Evolutionary conservation across 1,140 invertebrate genomes (phyloP).

Genomic region (Zelostemma sp.): DNA sequence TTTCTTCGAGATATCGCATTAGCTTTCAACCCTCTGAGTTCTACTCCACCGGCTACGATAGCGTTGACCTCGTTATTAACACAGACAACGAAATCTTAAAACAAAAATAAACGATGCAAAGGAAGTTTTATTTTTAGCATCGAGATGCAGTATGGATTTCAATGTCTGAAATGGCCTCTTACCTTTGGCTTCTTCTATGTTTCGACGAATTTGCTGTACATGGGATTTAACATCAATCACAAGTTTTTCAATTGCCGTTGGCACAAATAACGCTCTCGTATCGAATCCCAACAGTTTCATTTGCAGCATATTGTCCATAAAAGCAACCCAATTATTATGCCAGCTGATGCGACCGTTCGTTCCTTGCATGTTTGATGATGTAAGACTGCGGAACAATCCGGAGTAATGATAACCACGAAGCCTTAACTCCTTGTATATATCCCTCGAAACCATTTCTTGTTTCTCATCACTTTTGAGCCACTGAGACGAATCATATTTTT

Average conservation of each 20-base stretch:
- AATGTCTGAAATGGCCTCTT: slow-evolving; percentile 17
- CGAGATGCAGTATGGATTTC: too few species aligned
- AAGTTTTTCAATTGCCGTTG: slow-evolving; percentile 85
- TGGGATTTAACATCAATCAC: slow-evolving; percentile 83
- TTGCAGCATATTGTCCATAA: slow-evolving; percentile 94
- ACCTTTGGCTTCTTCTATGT: slow-evolving; percentile 58
- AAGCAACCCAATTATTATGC: slow-evolving; percentile 90
- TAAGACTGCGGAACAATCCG: slow-evolving; percentile 79
- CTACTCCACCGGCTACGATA: slow-evolving; percentile 80
- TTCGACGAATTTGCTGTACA: slow-evolving; percentile 64
- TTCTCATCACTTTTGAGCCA: slow-evolving; percentile 32
- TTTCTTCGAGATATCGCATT: slow-evolving; percentile 81
- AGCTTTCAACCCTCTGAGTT: slow-evolving; percentile 85
- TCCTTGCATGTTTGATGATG: slow-evolving; percentile 69
- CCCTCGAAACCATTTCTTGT: slow-evolving; percentile 73
- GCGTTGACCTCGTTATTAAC: slow-evolving; percentile 66
- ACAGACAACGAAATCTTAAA: slow-evolving; percentile 66
- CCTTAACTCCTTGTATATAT: slow-evolving; percentile 93
- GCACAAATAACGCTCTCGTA: slow-evolving; percentile 82
- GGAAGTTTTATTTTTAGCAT: too few species aligned
- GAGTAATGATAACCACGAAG: slow-evolving; percentile 93
- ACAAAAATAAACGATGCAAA: too few species aligned
- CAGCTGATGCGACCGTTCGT: slow-evolving; percentile 73
- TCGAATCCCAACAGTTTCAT: slow-evolving; percentile 84
- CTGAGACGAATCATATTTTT: slow-evolving; percentile 49